A percentile compares a stretch with the other conserved stretches of the same genome.
These are phyloP conservation scores for Tenthredo livida DNA, from an alignment of 2,888 invertebrate genomes.

Conservation along the genomic window DNA sequence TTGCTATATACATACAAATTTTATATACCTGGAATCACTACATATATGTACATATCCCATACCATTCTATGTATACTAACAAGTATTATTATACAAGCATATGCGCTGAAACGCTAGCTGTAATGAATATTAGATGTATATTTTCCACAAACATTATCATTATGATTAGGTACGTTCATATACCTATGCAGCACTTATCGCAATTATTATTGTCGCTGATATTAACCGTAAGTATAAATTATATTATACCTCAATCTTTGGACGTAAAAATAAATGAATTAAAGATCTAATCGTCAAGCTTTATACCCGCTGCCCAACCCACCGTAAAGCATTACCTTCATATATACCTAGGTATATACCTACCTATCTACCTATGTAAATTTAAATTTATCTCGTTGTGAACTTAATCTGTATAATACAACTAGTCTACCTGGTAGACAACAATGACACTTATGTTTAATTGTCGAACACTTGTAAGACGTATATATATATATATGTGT, in stretches of 20 bases:
- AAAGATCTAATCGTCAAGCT: constrained; percentile 24
- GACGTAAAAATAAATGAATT: constrained; percentile 11
- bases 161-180: constrained; percentile 20
- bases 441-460: background rate
- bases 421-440: background rate
- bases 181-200: constrained; percentile 23
- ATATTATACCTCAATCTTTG: background rate
- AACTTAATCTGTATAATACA: constrained; percentile 4
- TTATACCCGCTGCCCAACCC: constrained; percentile 8
- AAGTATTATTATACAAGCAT: background rate
- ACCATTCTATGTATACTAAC: too few species aligned
- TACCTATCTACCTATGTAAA: background rate
- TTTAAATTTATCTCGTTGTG: background rate
- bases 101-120: background rate
- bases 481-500: background rate
- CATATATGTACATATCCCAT: too few species aligned
- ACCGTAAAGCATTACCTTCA: background rate
- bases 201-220: constrained; percentile 5
- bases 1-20: too few species aligned
- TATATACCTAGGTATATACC: background rate
- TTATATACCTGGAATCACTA: too few species aligned
- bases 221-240: background rate
- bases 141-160: constrained; percentile 29
- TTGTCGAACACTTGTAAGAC: too few species aligned
- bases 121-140: constrained; percentile 38